A percentile compares a stretch with the other conserved stretches of the same genome.
These are phyloP conservation scores for Tenebrio molitor DNA, from an alignment of 1,140 invertebrate species.

Conservation along the genomic window DNA sequence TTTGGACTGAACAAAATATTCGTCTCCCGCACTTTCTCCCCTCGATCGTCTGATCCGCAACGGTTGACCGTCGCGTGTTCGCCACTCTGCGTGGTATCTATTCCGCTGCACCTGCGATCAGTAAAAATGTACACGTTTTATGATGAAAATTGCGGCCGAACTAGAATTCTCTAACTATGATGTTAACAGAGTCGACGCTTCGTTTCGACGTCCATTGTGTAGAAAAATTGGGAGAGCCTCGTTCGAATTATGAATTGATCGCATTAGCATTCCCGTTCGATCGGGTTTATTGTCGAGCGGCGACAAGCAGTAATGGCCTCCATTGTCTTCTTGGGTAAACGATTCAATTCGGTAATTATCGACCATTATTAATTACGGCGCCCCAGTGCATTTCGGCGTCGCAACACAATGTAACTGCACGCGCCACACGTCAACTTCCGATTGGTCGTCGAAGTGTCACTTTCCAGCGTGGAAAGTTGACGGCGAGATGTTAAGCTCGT, in stretches of 20 bases:
- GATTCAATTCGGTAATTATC: slow-evolving; percentile 24
- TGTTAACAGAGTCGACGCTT: no score
- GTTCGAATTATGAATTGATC: background rate
- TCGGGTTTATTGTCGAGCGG: background rate
- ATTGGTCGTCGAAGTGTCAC: background rate
- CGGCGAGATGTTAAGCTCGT: background rate
- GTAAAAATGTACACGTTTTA: no score
- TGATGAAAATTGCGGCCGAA: no score
- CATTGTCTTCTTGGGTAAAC: slow-evolving; percentile 1
- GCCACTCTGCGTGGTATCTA: no score
- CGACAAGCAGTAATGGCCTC: background rate
- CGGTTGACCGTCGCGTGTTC: no score
- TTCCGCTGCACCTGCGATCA: no score
- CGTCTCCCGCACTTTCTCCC: no score
- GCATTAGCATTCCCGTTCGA: background rate
- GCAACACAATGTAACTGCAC: background rate
- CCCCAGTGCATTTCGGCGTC: background rate
- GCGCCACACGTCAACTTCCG: slow-evolving; percentile 8
- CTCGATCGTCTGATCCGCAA: no score
- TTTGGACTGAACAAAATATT: no score
- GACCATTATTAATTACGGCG: slow-evolving; percentile 15
- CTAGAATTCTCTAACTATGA: no score
- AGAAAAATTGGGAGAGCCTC: background rate
- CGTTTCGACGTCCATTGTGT: no score
- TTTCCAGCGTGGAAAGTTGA: background rate